Conservation (phyloP, 2,888 invertebrate genomes). For the Zaprionus bogoriensis region DNA sequence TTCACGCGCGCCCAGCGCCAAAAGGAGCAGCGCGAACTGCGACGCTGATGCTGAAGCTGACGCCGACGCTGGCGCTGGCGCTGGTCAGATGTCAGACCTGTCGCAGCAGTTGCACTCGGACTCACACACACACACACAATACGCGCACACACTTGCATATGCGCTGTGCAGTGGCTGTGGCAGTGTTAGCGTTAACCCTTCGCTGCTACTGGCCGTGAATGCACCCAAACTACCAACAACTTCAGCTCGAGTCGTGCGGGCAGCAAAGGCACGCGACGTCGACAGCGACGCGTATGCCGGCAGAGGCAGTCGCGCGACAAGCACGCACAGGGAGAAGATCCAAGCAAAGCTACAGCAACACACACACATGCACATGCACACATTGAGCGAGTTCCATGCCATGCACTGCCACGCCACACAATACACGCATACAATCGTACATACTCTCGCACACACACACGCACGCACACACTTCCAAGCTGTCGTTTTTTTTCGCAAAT, state of each 20-base stretch:
- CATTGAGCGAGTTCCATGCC: slow-evolving; percentile 9
- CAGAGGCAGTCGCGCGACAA: slow-evolving; percentile 67
- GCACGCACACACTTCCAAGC: slow-evolving; percentile 45
- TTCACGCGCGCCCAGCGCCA: slow-evolving; percentile 62
- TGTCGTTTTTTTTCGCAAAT: slow-evolving; percentile 66
- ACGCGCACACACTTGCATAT: background rate
- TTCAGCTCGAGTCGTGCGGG: slow-evolving; percentile 23
- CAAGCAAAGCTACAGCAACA: slow-evolving; percentile 7
- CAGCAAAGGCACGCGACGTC: slow-evolving; percentile 68
- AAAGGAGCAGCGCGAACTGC: slow-evolving; percentile 51
- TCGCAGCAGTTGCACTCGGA: slow-evolving; percentile 52
- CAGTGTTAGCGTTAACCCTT: slow-evolving; percentile 52
- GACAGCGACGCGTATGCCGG: slow-evolving; percentile 55
- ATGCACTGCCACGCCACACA: slow-evolving; percentile 36
- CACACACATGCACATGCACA: slow-evolving; percentile 5
- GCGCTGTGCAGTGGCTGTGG: slow-evolving; percentile 24
- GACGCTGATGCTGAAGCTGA: background rate
- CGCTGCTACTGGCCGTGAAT: slow-evolving; percentile 37
- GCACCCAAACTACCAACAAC: slow-evolving; percentile 46
- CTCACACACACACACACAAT: slow-evolving; percentile 2
- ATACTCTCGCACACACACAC: background rate
- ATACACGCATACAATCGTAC: background rate
- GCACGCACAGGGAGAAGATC: slow-evolving; percentile 52
- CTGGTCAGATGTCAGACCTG: slow-evolving; percentile 60
- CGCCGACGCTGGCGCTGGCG: slow-evolving; percentile 20